Evolutionary conservation across 2,113 vertebrate genomes (phyloP).

Genomic region (Plotosus lineatus): DNA sequence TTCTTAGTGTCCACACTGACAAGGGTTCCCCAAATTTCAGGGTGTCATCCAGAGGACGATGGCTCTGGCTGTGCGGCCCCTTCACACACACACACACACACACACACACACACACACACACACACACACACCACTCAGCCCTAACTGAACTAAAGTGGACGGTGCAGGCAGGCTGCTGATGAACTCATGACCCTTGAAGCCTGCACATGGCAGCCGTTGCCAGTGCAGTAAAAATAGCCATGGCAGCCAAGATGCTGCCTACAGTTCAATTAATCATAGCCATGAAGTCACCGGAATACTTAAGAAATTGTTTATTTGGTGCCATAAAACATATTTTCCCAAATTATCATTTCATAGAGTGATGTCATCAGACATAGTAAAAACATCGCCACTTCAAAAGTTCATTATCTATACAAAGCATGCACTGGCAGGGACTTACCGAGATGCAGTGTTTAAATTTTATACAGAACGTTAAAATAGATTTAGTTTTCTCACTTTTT

Average conservation of each 20-base stretch:
- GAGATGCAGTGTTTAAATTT: not conserved
- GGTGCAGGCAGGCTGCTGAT: constrained; percentile 51
- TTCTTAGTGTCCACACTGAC: constrained; percentile 72
- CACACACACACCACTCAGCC: constrained; percentile 38
- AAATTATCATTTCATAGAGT: not conserved
- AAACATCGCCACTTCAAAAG: not conserved
- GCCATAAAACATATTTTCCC: not conserved
- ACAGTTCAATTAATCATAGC: not conserved
- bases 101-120: not conserved
- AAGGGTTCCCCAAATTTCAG: constrained; percentile 52
- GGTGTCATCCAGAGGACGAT: constrained; percentile 74
- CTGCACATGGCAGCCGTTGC: constrained; percentile 69
- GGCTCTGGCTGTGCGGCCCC: constrained; percentile 55
- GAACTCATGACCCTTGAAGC: constrained; percentile 71
- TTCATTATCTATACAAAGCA: not conserved
- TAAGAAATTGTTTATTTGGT: not conserved
- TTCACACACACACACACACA: constrained; percentile 9
- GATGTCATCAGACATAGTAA: too few relatives aligned
- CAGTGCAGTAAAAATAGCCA: constrained; percentile 70
- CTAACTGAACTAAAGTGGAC: constrained; percentile 37
- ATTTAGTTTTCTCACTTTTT: not conserved
- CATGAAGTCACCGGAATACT: not conserved
- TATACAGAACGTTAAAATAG: not conserved
- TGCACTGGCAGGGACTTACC: not conserved
- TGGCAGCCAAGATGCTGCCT: constrained; percentile 53